Evolutionary conservation across 2,888 invertebrate species (phyloP), one percentile per base, ranked within the genome.

Genomic region (Flexamia atlantica): DNA sequence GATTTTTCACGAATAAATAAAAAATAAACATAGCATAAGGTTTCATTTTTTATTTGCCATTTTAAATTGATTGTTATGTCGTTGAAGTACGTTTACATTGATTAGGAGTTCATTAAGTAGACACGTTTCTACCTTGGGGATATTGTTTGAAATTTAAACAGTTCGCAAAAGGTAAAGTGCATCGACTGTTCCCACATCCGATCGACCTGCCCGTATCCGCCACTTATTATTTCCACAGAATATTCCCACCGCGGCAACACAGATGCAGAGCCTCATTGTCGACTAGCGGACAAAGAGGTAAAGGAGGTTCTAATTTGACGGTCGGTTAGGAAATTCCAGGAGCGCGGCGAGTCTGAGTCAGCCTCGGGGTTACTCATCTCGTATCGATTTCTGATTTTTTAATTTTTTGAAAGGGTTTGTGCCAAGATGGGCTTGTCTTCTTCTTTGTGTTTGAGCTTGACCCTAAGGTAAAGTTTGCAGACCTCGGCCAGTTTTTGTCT

Each of bases 301-400:
- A 36, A 36, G 36, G 36, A 7, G 36, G 20, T 57, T 57, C 57
- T 57, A 57, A 57, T 57, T 57, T 57, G 57, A 23, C 57, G 28
- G 64, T 30, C 23, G 57, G 57, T 57, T 57, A 23, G 57, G 57
- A 50, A 23, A 23, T 57, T 64, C 25, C 64, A 64, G 28, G 28
- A 64, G 14, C 14, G 64, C 64, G 28, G 23, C 30, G 64, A 25
- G 7, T n/a, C 53, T 5, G 23, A 7, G 64, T 17, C 64, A 14
- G 57, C 23, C 14, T 3, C 64, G 5, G 64, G 1, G 64, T 64
- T 57, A 57, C 57, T 57, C 57, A 57, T 57, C 57, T 50, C 4
- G 23, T 20, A 10, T 57, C 57, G 57, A 12, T 57, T 23, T 23
- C 57, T 17, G 23, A 9, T 57, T 57, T 23, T n/a, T 57, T 57